A percentile compares a stretch with the other conserved stretches of the same genome.
Conservation (phyloP, 1,140 invertebrate species). For the Homarus americanus region DNA sequence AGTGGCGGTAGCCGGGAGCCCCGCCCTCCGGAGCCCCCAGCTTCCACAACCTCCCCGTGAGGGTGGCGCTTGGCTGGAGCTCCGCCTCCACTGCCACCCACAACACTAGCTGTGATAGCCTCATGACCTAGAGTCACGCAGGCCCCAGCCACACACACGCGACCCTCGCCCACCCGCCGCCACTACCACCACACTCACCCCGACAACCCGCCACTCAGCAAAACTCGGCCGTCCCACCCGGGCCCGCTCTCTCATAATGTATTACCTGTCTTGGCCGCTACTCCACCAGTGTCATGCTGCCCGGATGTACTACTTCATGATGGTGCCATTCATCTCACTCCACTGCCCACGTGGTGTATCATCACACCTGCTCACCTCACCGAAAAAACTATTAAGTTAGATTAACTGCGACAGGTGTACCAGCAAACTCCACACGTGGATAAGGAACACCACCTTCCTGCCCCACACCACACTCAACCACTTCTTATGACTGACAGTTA, state of each 20-base stretch:
- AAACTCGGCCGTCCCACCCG: background rate
- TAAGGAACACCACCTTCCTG: no score
- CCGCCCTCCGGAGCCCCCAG: constrained; percentile 55
- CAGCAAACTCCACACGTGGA: no score
- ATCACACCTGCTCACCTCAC: no score
- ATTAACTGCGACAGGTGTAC: no score
- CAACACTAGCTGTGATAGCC: constrained; percentile 67
- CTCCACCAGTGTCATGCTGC: no score
- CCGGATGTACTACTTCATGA: no score
- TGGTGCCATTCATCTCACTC: no score
- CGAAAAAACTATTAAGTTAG: no score
- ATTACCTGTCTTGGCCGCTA: background rate
- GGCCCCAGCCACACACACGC: constrained; percentile 47
- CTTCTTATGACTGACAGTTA: no score
- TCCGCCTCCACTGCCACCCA: constrained; percentile 47
- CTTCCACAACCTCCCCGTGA: constrained; percentile 58
- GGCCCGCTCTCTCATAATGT: background rate
- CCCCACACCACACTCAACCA: no score
- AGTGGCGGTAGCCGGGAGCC: constrained; percentile 17
- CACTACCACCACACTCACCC: background rate
- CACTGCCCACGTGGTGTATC: no score
- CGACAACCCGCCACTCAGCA: constrained; percentile 7
- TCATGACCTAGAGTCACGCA: constrained; percentile 65
- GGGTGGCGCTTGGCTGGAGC: constrained; percentile 44
- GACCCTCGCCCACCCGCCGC: constrained; percentile 18